Base-by-base conservation (phyloP, 2,113 vertebrate species). In the Talpa occidentalis region DNA sequence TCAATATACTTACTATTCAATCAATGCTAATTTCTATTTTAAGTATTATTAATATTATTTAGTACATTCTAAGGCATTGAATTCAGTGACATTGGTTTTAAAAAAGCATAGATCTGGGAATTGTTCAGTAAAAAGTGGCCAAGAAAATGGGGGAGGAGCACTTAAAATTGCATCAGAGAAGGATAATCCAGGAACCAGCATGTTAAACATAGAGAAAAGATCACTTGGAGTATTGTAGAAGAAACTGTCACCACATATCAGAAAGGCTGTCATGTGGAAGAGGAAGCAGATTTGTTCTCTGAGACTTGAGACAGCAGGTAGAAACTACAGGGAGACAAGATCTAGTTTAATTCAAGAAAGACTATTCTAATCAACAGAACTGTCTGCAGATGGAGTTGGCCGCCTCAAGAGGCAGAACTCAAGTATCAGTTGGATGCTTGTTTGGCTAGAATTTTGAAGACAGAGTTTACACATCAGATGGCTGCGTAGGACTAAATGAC, bases 271-370 rank as follows among this genome's bases (percentile, higher is more conserved):
- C 89, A 66, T 79, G 44, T 91, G 35, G 78, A 95, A 92, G 19
- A 95, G 54, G 49, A 93, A 42, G 37, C 44, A 95, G 24, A 86
- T 94, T 95, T 96, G n/a, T 93, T 94, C 72, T 94, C 69, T 78
- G 59, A 91, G 60, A 32, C 30, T 77, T 8, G 17, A 95, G 81
- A 85, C 12, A 49, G 42, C 85, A 49, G 47, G 32, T 80, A 92
- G 35, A 88, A 96, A 79, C 56, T 78, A 82, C 15, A 85, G 77
- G 47, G n/a, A 95, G 37, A 82, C 72, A 77, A 76, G 28, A 78
- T 91, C 35, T 88, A 42, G 42, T 94, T 94, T 88, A 72, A 73
- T 74, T 85, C 24, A 87, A 90, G 81, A 72, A 87, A 93, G 42
- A 78, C 32, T 56, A 5, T 83, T 80, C 56, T 52, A 88, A 81